phyloP scores from a whole-genome alignment of 92 coral and sea anemone species.

The Umimayanthus chanpuru region DNA sequence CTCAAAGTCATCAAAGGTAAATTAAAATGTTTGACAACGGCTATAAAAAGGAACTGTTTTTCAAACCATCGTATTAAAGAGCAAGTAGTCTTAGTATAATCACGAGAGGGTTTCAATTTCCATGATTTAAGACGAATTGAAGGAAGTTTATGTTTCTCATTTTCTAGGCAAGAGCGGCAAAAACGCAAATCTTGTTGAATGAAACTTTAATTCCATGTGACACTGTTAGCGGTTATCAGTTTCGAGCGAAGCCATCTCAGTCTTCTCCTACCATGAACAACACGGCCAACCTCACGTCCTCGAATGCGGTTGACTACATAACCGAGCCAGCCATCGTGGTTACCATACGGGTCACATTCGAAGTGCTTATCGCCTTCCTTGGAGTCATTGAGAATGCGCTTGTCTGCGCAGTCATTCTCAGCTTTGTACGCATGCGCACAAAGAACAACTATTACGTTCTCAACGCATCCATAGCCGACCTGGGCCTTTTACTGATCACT shows the following conservation, averaged over 20 bases:
- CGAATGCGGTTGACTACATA: not conserved
- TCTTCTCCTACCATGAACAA: not conserved
- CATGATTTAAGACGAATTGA: not conserved
- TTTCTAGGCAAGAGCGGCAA: not conserved
- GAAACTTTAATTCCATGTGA: not conserved
- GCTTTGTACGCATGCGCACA: slow-evolving; percentile 48
- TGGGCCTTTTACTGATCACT: slow-evolving; percentile 50
- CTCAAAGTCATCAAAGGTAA: not conserved
- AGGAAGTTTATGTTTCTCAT: no score
- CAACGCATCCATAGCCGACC: slow-evolving; percentile 54
- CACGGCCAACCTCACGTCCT: not conserved
- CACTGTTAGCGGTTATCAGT: not conserved
- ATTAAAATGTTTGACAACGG: no score
- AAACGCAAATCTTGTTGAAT: not conserved
- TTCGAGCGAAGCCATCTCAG: not conserved
- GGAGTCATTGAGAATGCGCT: slow-evolving; percentile 51
- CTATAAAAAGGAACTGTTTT: not conserved
- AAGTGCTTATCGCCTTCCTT: slow-evolving; percentile 39
- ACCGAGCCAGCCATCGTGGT: slow-evolving; percentile 26
- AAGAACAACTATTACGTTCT: slow-evolving; percentile 50
- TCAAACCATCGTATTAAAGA: not conserved
- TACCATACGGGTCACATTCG: slow-evolving; percentile 26
- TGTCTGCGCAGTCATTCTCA: slow-evolving; percentile 50
- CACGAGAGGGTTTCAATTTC: not conserved
- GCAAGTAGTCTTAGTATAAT: not conserved